These are phyloP conservation scores for Amblyornis subalaris DNA, from an alignment of 2,113 vertebrate species.

Conservation along the genomic window DNA sequence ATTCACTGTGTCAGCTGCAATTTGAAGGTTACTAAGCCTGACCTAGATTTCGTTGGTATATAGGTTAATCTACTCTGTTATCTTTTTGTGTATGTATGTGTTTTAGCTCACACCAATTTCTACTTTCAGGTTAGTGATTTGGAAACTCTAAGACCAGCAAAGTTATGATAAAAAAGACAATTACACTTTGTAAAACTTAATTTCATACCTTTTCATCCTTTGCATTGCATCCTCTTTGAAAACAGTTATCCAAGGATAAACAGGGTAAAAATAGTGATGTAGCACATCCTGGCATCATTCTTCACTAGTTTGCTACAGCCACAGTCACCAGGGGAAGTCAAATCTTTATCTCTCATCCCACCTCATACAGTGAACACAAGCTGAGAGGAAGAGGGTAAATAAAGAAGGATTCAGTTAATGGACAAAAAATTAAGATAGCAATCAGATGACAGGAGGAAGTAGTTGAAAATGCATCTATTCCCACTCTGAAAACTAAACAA, in stretches of 20 bases:
- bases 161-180: neutral
- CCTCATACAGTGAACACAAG: neutral
- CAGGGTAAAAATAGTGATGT: neutral
- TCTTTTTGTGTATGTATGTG: neutral
- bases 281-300: neutral
- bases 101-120: slow-evolving; percentile 9
- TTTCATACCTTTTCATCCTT: neutral
- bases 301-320: neutral
- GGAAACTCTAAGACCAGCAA: neutral
- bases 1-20: neutral
- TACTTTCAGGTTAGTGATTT: neutral
- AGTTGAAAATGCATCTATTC: neutral
- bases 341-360: neutral
- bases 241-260: neutral
- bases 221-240: neutral
- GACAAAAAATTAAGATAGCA: neutral
- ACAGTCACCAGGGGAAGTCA: neutral
- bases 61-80: slow-evolving; percentile 34
- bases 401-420: neutral
- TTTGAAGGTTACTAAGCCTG: slow-evolving; percentile 52
- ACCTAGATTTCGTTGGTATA: slow-evolving; percentile 46
- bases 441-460: neutral
- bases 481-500: neutral
- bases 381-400: neutral
- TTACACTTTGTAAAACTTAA: neutral